Conservation (phyloP, 1,140 invertebrate genomes). For the Drosophila lini region DNA sequence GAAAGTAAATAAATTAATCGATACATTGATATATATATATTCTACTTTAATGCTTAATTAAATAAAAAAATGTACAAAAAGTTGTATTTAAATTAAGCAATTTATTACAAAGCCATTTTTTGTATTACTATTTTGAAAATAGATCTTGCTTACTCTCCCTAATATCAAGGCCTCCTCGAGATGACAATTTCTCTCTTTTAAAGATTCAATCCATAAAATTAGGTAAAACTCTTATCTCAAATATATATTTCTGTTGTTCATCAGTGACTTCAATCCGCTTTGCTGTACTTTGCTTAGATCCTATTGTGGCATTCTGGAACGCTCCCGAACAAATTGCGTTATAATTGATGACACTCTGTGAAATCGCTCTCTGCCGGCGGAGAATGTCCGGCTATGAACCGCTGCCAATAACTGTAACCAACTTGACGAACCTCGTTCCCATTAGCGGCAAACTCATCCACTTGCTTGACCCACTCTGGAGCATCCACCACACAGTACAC, state of each 20-base stretch:
- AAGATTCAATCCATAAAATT: neutral
- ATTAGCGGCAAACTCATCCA: conserved; percentile 24
- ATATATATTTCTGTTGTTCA: neutral
- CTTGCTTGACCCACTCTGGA: conserved; percentile 39
- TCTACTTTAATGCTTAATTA: no score
- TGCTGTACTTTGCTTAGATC: neutral
- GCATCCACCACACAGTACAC: conserved; percentile 10
- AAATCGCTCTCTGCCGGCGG: conserved; percentile 3
- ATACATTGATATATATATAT: no score
- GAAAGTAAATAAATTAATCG: no score
- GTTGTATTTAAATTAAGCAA: no score
- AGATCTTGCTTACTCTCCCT: no score
- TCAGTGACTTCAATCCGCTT: neutral
- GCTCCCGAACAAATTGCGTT: conserved; percentile 40
- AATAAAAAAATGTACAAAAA: no score
- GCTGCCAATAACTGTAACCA: conserved; percentile 49
- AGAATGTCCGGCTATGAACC: conserved; percentile 35
- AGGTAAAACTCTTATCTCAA: neutral
- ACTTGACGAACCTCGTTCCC: conserved; percentile 36
- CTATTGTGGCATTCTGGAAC: conserved; percentile 9
- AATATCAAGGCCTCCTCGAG: neutral
- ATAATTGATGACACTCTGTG: conserved; percentile 38
- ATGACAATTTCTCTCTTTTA: neutral
- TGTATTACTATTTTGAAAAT: no score
- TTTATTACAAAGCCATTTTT: no score